Conservation (phyloP, 1,140 invertebrate species). For the Aphelinus certus region DNA sequence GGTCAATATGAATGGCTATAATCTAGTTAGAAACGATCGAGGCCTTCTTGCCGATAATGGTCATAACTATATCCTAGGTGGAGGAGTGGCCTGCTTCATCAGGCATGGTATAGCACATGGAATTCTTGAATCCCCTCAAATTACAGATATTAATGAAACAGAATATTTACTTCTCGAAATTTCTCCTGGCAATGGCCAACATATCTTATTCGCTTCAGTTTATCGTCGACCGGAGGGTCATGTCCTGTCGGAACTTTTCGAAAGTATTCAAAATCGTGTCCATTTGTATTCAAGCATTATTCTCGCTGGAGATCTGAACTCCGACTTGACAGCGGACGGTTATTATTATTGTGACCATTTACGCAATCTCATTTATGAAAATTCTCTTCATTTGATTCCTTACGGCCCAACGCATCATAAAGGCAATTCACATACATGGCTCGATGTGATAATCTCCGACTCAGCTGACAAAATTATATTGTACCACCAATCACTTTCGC, state of each 20-base stretch:
- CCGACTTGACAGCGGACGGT: not conserved
- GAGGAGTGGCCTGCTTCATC: not conserved
- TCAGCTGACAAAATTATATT: no score
- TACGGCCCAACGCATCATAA: not conserved
- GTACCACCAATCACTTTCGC: no score
- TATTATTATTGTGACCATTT: not conserved
- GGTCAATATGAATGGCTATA: not conserved
- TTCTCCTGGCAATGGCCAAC: no score
- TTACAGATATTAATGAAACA: not conserved
- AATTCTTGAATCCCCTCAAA: not conserved
- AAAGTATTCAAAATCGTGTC: not conserved
- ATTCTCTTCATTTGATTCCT: not conserved
- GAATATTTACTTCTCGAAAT: not conserved
- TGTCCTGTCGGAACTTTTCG: not conserved
- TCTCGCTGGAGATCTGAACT: constrained; percentile 2
- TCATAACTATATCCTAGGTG: not conserved
- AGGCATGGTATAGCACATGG: not conserved
- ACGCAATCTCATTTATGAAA: not conserved
- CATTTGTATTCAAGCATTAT: not conserved
- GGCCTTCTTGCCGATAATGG: not conserved
- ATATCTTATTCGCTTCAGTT: not conserved
- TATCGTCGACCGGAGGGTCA: not conserved
- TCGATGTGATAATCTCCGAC: not conserved
- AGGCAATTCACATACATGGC: not conserved
- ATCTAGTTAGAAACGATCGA: not conserved